phyloP scores from a whole-genome alignment of 1,140 invertebrate genomes.

The Drosophila azteca region DNA sequence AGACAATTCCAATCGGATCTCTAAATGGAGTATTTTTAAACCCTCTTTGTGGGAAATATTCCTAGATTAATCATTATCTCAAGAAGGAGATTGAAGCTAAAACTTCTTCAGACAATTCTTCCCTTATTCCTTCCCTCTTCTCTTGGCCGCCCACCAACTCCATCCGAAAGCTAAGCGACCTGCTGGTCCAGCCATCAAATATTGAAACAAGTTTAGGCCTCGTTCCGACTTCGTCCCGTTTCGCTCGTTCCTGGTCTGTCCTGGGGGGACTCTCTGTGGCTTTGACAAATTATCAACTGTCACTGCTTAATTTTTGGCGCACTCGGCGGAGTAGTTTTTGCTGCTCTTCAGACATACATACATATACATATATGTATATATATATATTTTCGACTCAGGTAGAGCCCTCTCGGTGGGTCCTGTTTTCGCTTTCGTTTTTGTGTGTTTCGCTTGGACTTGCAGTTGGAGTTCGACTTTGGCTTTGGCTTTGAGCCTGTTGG shows the following conservation, averaged over 20 bases:
- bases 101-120: no score
- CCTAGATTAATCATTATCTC: no score
- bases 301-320: conserved; percentile 81
- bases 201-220: conserved; percentile 65
- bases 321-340: conserved; percentile 63
- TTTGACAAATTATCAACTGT: conserved; percentile 82
- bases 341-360: background rate
- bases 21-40: no score
- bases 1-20: no score
- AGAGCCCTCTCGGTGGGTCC: conserved; percentile 21
- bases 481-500: conserved; percentile 13
- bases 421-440: conserved; percentile 41
- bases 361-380: background rate
- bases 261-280: conserved; percentile 39
- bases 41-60: no score
- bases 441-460: background rate
- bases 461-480: conserved; percentile 7
- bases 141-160: no score
- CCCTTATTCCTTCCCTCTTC: no score
- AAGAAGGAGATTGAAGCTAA: no score
- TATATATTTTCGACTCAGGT: conserved; percentile 41
- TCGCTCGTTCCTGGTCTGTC: conserved; percentile 4
- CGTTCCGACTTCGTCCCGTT: conserved; percentile 11
- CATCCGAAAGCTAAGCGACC: background rate
- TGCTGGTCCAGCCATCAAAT: conserved; percentile 6